These are phyloP conservation scores for Anthopleura xanthogrammica DNA, from an alignment of 92 coral and sea anemone genomes.

Conservation along the genomic window DNA sequence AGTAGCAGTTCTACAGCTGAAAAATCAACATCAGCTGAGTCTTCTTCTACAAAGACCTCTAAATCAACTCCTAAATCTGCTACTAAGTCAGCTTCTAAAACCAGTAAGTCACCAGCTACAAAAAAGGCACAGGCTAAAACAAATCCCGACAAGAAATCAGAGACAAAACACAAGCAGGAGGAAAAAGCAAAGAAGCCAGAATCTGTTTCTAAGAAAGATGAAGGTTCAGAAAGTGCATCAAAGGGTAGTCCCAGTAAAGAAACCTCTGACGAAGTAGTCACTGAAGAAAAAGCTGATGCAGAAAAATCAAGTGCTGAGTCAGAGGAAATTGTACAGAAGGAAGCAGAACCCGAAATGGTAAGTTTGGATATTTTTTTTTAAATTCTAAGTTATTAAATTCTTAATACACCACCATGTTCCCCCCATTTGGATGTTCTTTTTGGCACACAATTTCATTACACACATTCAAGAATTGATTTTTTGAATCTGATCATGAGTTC, in stretches of 20 bases:
- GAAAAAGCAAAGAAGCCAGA: conserved; percentile 2
- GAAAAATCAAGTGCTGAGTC: neutral
- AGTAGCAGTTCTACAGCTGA: conserved; percentile 12
- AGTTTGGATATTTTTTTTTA: too few species aligned
- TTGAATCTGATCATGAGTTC: too few species aligned
- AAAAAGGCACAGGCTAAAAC: conserved; percentile 32
- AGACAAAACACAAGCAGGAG: conserved; percentile 9
- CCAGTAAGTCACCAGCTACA: conserved; percentile 3
- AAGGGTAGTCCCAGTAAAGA: neutral
- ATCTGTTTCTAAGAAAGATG: neutral
- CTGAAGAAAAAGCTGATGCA: neutral
- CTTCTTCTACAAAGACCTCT: conserved; percentile 2
- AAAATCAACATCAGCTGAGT: neutral
- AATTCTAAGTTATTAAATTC: too few species aligned
- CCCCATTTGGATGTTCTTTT: too few species aligned
- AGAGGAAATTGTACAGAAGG: neutral
- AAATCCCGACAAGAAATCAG: conserved; percentile 32
- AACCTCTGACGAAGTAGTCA: neutral
- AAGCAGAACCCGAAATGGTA: neutral
- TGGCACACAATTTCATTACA: too few species aligned
- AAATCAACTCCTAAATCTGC: conserved; percentile 2
- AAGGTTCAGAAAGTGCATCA: neutral
- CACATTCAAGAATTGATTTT: too few species aligned
- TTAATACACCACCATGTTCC: too few species aligned
- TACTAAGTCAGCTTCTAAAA: conserved; percentile 21